A percentile compares a stretch with the other conserved stretches of the same genome.
Conservation (phyloP, 2,888 invertebrate genomes). For the Amorpha juglandis region DNA sequence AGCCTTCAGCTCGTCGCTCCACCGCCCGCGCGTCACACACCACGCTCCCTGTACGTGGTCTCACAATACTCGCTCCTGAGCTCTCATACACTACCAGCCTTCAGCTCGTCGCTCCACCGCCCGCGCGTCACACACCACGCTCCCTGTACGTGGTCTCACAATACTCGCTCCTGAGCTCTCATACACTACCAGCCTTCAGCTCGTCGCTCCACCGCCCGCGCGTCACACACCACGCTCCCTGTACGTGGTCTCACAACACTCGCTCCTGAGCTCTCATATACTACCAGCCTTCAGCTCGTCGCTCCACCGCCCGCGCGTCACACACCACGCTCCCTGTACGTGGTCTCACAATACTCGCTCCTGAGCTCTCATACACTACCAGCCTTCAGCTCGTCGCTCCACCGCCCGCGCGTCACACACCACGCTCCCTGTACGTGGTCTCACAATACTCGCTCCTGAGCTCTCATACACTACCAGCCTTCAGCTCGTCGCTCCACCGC, state of each 20-base stretch:
- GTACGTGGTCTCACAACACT: constrained; percentile 1
- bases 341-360: not conserved
- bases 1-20: constrained; percentile 10
- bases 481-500: too few species aligned
- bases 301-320: too few species aligned
- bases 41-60: not conserved
- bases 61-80: too few species aligned
- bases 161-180: too few species aligned
- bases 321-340: not conserved
- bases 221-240: not conserved
- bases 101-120: not conserved
- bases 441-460: not conserved
- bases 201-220: too few species aligned
- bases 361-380: not conserved
- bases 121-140: not conserved
- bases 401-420: not conserved
- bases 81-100: too few species aligned
- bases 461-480: too few species aligned
- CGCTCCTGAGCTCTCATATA: too few species aligned
- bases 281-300: too few species aligned
- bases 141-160: constrained; percentile 1
- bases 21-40: constrained; percentile 12
- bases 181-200: too few species aligned
- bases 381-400: not conserved
- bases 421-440: constrained; percentile 1